A percentile compares a stretch with the other conserved stretches of the same genome.
Evolutionary conservation across 2,113 vertebrate genomes (phyloP).

Genomic region (Sakesphorus luctuosus): DNA sequence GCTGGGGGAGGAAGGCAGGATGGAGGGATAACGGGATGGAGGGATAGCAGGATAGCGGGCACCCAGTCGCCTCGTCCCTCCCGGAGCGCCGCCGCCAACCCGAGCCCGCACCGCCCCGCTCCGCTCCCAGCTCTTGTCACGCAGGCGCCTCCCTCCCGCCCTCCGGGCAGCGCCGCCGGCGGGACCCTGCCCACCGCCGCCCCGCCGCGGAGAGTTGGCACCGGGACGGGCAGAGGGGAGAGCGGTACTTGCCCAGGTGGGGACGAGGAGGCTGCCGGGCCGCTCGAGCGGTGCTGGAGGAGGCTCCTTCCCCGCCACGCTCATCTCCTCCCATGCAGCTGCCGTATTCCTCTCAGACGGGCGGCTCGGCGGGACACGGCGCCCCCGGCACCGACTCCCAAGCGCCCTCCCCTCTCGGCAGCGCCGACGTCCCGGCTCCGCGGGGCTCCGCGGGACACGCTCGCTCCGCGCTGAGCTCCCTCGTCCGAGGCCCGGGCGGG

Average conservation of each 20-base stretch:
- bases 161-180: neutral
- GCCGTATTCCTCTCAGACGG: conserved; percentile 69
- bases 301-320: conserved; percentile 81
- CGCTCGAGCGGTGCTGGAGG: conserved; percentile 80
- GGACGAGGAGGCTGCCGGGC: conserved; percentile 83
- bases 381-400: conserved; percentile 73
- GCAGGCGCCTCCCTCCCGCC: neutral
- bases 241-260: conserved; percentile 84
- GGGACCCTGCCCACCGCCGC: neutral
- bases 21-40: neutral
- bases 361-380: conserved; percentile 72
- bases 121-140: neutral
- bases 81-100: neutral
- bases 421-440: neutral
- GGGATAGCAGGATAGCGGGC: neutral
- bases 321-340: conserved; percentile 88
- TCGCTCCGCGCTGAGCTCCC: neutral
- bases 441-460: neutral
- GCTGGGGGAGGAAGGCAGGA: neutral
- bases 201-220: neutral
- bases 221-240: neutral
- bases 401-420: neutral
- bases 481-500: neutral
- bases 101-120: neutral
- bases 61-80: too few relatives aligned